Evolutionary conservation across 2,888 invertebrate genomes (phyloP).

Genomic region (Adela reaumurella): DNA sequence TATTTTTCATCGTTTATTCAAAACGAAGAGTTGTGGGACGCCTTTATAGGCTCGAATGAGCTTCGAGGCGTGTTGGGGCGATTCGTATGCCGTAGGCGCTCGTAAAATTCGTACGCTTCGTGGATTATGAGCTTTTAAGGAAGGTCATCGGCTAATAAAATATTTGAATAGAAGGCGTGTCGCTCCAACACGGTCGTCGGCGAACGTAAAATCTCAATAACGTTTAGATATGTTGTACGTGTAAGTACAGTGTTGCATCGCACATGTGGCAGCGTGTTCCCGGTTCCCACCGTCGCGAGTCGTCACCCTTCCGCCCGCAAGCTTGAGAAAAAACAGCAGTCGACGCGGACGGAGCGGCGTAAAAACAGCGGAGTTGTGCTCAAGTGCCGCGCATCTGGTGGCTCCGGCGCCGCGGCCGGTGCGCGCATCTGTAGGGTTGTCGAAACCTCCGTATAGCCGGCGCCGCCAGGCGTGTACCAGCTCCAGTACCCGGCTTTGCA

Average conservation of each 20-base stretch:
- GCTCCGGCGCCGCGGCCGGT: background rate
- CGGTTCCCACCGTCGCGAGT: background rate
- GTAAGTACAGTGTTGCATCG: background rate
- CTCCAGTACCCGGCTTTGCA: too few species aligned
- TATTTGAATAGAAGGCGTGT: background rate
- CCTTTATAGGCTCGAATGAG: background rate
- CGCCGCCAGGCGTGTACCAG: too few species aligned
- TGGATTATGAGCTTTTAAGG: background rate
- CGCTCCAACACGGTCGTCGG: too few species aligned
- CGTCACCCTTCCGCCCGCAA: background rate
- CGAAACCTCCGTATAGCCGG: too few species aligned
- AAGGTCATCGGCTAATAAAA: background rate
- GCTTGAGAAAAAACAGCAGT: background rate
- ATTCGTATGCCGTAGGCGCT: background rate
- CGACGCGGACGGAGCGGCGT: background rate
- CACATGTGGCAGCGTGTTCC: background rate
- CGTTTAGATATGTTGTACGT: too few species aligned
- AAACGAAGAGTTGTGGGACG: background rate
- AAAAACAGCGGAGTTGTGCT: background rate
- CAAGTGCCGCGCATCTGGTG: background rate
- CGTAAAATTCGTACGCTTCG: background rate
- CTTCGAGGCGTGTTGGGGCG: background rate
- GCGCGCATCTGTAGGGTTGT: too few species aligned
- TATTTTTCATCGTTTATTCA: background rate
- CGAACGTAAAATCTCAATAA: too few species aligned